A percentile compares a stretch with the other conserved stretches of the same genome.
Evolutionary conservation across 2,888 invertebrate species (phyloP).

Genomic region (Priocnemis perturbator): DNA sequence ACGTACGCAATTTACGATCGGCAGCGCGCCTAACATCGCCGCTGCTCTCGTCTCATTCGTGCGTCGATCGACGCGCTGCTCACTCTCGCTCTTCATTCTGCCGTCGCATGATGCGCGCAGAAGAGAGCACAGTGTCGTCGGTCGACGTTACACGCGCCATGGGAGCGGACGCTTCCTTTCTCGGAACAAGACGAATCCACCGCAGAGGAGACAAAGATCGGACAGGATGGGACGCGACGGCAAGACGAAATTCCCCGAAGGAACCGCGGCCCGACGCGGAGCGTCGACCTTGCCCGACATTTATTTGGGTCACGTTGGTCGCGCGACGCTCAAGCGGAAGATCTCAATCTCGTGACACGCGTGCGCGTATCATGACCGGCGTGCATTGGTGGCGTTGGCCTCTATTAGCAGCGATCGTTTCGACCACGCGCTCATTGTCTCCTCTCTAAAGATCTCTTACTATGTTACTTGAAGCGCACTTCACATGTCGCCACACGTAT

Average conservation of each 20-base stretch:
- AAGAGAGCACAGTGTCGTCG: conserved; percentile 35
- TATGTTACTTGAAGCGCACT: too few relatives aligned
- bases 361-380: too few relatives aligned
- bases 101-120: too few relatives aligned
- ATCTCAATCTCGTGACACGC: too few relatives aligned
- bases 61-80: conserved; percentile 26
- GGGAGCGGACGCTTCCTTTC: conserved; percentile 39
- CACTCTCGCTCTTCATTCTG: too few relatives aligned
- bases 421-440: too few relatives aligned
- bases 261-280: background rate
- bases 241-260: conserved; percentile 10
- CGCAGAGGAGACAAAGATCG: conserved; percentile 42
- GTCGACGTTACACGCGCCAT: conserved; percentile 53
- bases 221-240: conserved; percentile 40
- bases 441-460: too few relatives aligned
- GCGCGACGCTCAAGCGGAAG: too few relatives aligned
- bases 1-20: conserved; percentile 41
- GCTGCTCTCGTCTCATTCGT: conserved; percentile 8
- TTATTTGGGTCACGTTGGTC: too few relatives aligned
- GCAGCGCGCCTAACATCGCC: conserved; percentile 10
- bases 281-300: conserved; percentile 4
- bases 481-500: too few relatives aligned
- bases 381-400: too few relatives aligned
- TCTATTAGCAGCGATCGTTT: too few relatives aligned
- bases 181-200: conserved; percentile 32